Percentiles rank a stretch among this genome's conserved stretches.
Evolutionary conservation across 2,797 vertebrate genomes (phyloP).

Genomic region (Coregonus ussuriensis): DNA sequence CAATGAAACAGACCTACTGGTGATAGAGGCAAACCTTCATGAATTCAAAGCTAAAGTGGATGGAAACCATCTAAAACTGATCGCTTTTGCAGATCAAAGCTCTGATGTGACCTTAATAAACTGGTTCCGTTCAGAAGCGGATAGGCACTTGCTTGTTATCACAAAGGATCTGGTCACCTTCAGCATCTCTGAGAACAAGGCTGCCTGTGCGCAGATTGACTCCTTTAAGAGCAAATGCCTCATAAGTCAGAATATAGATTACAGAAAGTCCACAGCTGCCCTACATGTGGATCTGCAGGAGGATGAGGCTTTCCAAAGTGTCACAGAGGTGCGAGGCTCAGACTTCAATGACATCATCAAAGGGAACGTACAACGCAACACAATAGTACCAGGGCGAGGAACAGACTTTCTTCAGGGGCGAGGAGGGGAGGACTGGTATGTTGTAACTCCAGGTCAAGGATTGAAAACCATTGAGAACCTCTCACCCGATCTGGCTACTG

Average conservation of each 20-base stretch:
- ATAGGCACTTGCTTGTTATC: slow-evolving; percentile 43
- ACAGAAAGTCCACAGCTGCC: slow-evolving; percentile 34
- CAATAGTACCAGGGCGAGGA: slow-evolving; percentile 44
- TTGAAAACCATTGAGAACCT: slow-evolving; percentile 55
- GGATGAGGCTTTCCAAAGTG: slow-evolving; percentile 23
- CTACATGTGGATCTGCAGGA: slow-evolving; percentile 40
- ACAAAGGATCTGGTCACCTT: slow-evolving; percentile 55
- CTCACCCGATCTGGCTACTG: slow-evolving; percentile 47
- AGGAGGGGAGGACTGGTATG: slow-evolving; percentile 58
- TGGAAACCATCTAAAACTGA: slow-evolving; percentile 19
- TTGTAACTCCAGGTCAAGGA: slow-evolving; percentile 51
- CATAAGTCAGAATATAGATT: slow-evolving; percentile 43
- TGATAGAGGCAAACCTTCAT: slow-evolving; percentile 50
- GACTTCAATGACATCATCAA: slow-evolving; percentile 33
- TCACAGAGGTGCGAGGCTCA: slow-evolving; percentile 51
- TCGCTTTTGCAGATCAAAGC: accelerated
- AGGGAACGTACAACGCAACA: slow-evolving; percentile 51
- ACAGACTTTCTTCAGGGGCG: slow-evolving; percentile 44
- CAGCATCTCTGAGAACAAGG: slow-evolving; percentile 33
- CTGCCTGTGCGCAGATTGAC: slow-evolving; percentile 29
- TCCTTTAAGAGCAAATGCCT: slow-evolving; percentile 44
- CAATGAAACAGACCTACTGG: slow-evolving; percentile 44
- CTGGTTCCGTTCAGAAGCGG: slow-evolving; percentile 53
- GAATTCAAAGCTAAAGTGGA: slow-evolving; percentile 22
- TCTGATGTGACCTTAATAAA: slow-evolving; percentile 30